A percentile compares a stretch with the other conserved stretches of the same genome.
These are phyloP conservation scores for Cydia pomonella DNA, from an alignment of 1,140 invertebrate genomes.

Conservation along the genomic window DNA sequence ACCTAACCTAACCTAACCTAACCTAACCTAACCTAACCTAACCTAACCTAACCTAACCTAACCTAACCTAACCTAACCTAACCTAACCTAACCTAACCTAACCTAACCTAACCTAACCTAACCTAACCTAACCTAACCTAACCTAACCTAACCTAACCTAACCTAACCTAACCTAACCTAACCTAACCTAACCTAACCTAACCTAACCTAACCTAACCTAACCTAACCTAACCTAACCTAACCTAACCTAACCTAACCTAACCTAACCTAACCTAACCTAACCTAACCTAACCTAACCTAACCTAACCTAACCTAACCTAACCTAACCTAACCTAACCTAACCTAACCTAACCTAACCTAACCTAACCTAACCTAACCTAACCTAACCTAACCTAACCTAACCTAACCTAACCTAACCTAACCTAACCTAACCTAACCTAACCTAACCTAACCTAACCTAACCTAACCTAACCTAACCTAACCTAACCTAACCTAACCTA, in stretches of 20 bases:
- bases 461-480: conserved; percentile 23
- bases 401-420: conserved; percentile 31
- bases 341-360: conserved; percentile 32
- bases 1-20: too few species aligned
- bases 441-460: conserved; percentile 29
- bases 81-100: conserved; percentile 24
- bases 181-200: conserved; percentile 31
- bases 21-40: too few species aligned
- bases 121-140: conserved; percentile 29
- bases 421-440: conserved; percentile 33
- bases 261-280: conserved; percentile 30
- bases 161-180: conserved; percentile 33
- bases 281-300: conserved; percentile 31
- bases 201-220: conserved; percentile 28
- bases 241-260: conserved; percentile 30
- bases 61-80: too few species aligned
- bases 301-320: conserved; percentile 26
- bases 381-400: conserved; percentile 30
- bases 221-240: conserved; percentile 25
- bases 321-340: conserved; percentile 12
- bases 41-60: too few species aligned
- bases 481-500: conserved; percentile 23
- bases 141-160: background rate
- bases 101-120: conserved; percentile 29
- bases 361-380: conserved; percentile 33